Percentiles rank a stretch among this genome's conserved stretches.
Evolutionary conservation across 2,797 vertebrate genomes (phyloP).

Genomic region (Anguilla anguilla): DNA sequence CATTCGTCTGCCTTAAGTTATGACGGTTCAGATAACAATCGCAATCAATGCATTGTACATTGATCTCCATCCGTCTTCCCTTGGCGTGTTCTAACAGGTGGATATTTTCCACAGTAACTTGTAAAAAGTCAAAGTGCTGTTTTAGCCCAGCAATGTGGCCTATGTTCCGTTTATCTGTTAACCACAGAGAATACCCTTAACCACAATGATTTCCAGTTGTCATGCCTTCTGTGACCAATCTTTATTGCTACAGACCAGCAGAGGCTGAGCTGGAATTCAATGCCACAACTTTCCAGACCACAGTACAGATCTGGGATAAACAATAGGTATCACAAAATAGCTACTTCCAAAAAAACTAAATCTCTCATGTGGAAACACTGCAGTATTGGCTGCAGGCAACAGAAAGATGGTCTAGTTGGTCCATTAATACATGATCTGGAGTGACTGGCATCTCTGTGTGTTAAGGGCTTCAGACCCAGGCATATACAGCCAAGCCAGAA

Average conservation of each 20-base stretch:
- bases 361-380: not conserved
- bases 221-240: not conserved
- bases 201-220: not conserved
- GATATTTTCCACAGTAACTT: conserved; percentile 46
- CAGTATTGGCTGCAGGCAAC: not conserved
- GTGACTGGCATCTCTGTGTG: not conserved
- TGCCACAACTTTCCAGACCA: not conserved
- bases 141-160: not conserved
- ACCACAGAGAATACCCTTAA: not conserved
- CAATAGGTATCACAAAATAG: not conserved
- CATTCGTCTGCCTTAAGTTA: conserved; percentile 48
- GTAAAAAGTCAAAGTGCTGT: not conserved
- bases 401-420: not conserved
- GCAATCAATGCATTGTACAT: conserved; percentile 56
- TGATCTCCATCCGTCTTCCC: conserved; percentile 54
- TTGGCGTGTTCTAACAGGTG: conserved; percentile 47
- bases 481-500: not conserved
- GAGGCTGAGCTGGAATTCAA: not conserved
- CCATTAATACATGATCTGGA: not conserved
- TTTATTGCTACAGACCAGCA: not conserved
- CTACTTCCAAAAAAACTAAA: not conserved
- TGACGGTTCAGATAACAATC: conserved; percentile 62
- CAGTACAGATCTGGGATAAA: not conserved
- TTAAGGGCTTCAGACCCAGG: not conserved
- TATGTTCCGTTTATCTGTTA: not conserved